Conservation (phyloP, 2,888 invertebrate genomes). For the Melinopterus prodromus region DNA sequence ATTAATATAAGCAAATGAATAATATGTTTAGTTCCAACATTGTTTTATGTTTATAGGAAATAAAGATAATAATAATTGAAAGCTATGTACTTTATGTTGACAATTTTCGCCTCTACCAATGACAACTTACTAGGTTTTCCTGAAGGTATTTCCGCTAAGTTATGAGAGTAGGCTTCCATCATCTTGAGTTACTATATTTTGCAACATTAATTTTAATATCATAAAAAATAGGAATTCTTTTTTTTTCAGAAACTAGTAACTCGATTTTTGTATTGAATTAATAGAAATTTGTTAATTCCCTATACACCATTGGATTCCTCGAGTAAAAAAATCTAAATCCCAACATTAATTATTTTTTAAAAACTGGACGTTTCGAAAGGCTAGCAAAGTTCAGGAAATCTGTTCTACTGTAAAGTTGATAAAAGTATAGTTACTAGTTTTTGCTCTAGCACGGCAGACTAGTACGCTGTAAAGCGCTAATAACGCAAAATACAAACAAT, state of each 20-base stretch:
- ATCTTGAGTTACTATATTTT: constrained; percentile 4
- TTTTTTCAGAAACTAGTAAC: neutral
- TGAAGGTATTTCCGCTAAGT: neutral
- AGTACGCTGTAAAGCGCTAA: no score
- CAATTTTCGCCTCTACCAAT: constrained; percentile 4
- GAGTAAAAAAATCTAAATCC: neutral
- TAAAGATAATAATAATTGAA: neutral
- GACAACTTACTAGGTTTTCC: neutral
- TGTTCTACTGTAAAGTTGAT: neutral
- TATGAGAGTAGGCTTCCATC: constrained; percentile 4
- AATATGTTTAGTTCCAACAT: neutral
- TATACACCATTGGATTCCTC: neutral
- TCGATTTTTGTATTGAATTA: constrained; percentile 4
- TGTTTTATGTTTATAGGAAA: constrained; percentile 4
- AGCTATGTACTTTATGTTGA: neutral
- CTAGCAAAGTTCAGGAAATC: neutral
- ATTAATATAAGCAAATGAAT: constrained; percentile 4
- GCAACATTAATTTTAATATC: constrained; percentile 4
- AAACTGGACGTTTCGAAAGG: neutral
- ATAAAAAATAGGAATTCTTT: neutral
- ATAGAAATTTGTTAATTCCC: neutral
- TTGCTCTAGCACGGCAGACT: neutral
- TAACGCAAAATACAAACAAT: no score
- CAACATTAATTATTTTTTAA: neutral
- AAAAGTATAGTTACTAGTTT: neutral